These are phyloP conservation scores for Anolis carolinensis DNA, from an alignment of 2,113 vertebrate species.

Conservation along the genomic window DNA sequence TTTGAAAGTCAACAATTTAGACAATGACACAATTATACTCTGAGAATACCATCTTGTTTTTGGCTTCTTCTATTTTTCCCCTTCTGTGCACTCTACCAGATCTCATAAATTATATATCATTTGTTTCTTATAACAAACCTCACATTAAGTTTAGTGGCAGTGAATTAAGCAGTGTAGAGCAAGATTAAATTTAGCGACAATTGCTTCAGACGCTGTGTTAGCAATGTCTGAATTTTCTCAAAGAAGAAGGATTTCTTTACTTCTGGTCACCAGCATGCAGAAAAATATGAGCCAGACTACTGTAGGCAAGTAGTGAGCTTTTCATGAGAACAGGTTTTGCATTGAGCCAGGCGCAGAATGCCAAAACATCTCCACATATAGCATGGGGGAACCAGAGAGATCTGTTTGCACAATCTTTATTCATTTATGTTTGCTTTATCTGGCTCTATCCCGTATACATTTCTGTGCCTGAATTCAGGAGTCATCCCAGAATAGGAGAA, in stretches of 20 bases:
- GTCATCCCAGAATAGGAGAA: too few species aligned
- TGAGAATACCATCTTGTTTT: conserved; percentile 5
- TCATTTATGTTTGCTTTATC: neutral
- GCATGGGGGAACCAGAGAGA: neutral
- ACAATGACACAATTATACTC: neutral
- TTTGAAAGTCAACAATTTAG: conserved; percentile 29
- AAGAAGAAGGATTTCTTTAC: neutral
- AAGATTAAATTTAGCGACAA: conserved; percentile 4
- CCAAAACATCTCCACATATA: neutral
- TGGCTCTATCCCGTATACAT: too few species aligned
- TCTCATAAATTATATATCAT: conserved; percentile 16
- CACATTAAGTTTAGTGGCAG: neutral
- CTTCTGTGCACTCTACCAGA: neutral
- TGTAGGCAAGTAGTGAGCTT: neutral
- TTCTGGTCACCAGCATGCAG: neutral
- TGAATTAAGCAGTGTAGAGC: neutral
- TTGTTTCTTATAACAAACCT: conserved; percentile 14
- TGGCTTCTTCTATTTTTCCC: neutral
- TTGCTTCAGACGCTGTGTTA: neutral
- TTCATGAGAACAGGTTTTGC: neutral
- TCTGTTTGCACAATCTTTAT: neutral
- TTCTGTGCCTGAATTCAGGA: too few species aligned
- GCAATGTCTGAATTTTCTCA: neutral
- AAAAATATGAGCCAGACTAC: neutral
- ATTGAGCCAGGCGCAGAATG: neutral